Conservation (phyloP, 2,888 invertebrate species). For the Euproctis similis region DNA sequence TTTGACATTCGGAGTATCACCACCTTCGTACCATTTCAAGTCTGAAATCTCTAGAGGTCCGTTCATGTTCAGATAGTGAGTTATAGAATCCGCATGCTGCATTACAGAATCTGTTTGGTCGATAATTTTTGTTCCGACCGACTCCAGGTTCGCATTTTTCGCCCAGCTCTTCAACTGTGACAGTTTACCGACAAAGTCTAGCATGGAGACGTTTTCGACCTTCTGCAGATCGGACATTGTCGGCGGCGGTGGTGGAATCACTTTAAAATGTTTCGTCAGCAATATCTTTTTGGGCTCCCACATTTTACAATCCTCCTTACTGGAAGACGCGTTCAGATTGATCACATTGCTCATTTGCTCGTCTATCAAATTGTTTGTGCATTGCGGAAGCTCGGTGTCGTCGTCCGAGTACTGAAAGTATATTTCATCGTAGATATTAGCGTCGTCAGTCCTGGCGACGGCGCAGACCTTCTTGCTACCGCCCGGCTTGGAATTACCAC, state of each 20-base stretch:
- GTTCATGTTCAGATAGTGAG: constrained; percentile 61
- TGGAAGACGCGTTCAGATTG: constrained; percentile 64
- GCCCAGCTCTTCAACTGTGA: constrained; percentile 63
- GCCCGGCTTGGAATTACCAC: constrained; percentile 68
- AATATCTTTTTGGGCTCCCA: constrained; percentile 64
- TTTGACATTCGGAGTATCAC: constrained; percentile 58
- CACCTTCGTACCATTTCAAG: constrained; percentile 63
- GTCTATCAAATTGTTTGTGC: constrained; percentile 57
- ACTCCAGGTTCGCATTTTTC: constrained; percentile 52
- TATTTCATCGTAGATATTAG: constrained; percentile 63
- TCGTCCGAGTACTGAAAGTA: constrained; percentile 77
- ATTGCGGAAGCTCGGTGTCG: constrained; percentile 72
- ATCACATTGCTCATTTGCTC: constrained; percentile 74
- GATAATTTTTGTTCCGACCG: constrained; percentile 56
- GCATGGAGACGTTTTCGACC: constrained; percentile 50
- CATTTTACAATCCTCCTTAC: constrained; percentile 60
- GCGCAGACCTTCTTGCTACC: constrained; percentile 69
- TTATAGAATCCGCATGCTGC: constrained; percentile 50
- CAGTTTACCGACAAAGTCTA: constrained; percentile 63
- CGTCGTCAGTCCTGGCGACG: constrained; percentile 51
- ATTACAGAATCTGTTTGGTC: constrained; percentile 61
- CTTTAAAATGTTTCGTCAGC: constrained; percentile 55
- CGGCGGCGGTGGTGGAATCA: constrained; percentile 51
- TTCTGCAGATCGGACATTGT: constrained; percentile 55
- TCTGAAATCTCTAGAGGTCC: constrained; percentile 68